Percentiles rank a stretch among this genome's conserved stretches.
Evolutionary conservation across 2,888 invertebrate genomes (phyloP).

Genomic region (Polylopha cassiicola): DNA sequence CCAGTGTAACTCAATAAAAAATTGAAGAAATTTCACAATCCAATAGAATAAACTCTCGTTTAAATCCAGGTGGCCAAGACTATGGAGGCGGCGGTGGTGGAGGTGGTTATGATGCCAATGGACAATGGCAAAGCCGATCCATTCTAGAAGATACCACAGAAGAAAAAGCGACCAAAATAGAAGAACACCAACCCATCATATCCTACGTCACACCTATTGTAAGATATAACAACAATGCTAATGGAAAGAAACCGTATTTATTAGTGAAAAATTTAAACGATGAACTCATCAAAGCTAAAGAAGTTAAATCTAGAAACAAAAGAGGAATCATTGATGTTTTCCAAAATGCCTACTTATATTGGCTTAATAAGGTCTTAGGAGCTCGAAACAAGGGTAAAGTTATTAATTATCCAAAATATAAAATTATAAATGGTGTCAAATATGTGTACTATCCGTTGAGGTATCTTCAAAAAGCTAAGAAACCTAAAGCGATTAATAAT

Average conservation of each 20-base stretch:
- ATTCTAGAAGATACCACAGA: slow-evolving; percentile 41
- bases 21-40: slow-evolving; percentile 13
- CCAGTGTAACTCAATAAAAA: slow-evolving; percentile 37
- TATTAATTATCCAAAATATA: slow-evolving; percentile 46
- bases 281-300: slow-evolving; percentile 30
- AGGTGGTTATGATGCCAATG: slow-evolving; percentile 64
- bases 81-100: slow-evolving; percentile 52
- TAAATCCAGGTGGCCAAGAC: slow-evolving; percentile 59
- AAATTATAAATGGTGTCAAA: slow-evolving; percentile 55
- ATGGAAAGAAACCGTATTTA: slow-evolving; percentile 23
- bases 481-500: slow-evolving; percentile 33
- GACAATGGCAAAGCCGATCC: slow-evolving; percentile 69
- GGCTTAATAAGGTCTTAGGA: slow-evolving; percentile 52
- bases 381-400: slow-evolving; percentile 39
- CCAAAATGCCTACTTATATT: slow-evolving; percentile 57
- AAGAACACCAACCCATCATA: slow-evolving; percentile 36
- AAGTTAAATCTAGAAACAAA: slow-evolving; percentile 43
- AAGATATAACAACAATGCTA: slow-evolving; percentile 33
- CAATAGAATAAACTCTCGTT: slow-evolving; percentile 29
- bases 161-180: slow-evolving; percentile 22
- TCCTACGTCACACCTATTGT: slow-evolving; percentile 43
- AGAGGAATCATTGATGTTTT: slow-evolving; percentile 54
- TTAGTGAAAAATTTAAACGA: slow-evolving; percentile 29
- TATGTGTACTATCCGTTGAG: slow-evolving; percentile 56
- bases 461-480: slow-evolving; percentile 39